These are phyloP conservation scores for Lasiommata megera DNA, from an alignment of 2,888 invertebrate species.

Conservation along the genomic window DNA sequence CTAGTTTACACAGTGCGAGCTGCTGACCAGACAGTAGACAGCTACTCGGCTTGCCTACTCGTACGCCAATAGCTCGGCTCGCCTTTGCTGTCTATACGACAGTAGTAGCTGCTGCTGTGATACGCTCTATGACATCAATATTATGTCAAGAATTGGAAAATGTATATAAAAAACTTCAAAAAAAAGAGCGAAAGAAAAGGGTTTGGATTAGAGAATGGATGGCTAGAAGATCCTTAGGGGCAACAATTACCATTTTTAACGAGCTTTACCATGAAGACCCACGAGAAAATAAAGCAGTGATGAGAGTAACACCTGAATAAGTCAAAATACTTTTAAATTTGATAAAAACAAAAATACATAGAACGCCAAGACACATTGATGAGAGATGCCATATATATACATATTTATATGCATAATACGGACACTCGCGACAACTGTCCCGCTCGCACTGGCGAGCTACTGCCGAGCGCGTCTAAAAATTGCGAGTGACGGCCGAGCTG, in stretches of 20 bases:
- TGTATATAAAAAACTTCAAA: neutral
- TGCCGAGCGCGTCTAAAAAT: no score
- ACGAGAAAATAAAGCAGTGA: constrained; percentile 26
- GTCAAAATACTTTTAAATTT: constrained; percentile 28
- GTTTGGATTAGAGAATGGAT: neutral
- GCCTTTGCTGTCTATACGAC: no score
- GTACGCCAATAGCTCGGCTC: no score
- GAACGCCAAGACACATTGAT: constrained; percentile 19
- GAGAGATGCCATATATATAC: constrained; percentile 30
- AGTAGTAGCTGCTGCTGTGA: no score
- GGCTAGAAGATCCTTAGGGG: constrained; percentile 12
- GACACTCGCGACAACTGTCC: no score
- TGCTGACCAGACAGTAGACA: no score
- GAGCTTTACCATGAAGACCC: constrained; percentile 31
- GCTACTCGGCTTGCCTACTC: no score
- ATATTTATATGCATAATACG: no score
- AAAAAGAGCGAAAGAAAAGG: neutral
- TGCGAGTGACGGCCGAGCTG: no score
- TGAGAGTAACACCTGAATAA: constrained; percentile 29
- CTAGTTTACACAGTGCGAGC: no score
- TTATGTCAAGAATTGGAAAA: neutral
- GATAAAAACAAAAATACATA: constrained; percentile 24
- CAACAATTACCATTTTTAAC: constrained; percentile 28
- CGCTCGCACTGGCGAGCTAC: no score
- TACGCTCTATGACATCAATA: neutral